phyloP scores from a whole-genome alignment of 2,797 vertebrate species.

The Microctenopoma steveboyesi region DNA sequence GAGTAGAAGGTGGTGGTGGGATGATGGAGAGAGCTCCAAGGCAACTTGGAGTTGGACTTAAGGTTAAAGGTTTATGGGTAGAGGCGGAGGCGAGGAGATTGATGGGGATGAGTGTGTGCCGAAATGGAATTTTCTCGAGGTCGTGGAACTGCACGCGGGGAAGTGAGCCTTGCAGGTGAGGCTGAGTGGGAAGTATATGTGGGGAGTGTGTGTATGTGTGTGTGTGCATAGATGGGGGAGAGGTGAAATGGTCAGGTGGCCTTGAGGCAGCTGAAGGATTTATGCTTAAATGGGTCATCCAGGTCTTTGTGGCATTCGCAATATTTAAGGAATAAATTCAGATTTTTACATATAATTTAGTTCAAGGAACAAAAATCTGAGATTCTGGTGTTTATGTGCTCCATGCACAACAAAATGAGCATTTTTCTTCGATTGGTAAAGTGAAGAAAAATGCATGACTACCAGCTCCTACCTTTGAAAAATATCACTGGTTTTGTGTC shows the following conservation, averaged over 20 bases:
- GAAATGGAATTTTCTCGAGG: conserved; percentile 71
- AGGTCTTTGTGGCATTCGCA: conserved; percentile 15
- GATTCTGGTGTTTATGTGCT: background rate
- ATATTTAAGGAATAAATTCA: background rate
- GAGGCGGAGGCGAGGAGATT: conserved; percentile 63
- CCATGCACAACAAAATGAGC: background rate
- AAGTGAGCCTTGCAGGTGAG: conserved; percentile 45
- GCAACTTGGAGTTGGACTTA: conserved; percentile 49
- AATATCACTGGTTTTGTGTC: conserved; percentile 42
- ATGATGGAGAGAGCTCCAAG: conserved; percentile 61
- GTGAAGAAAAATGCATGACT: background rate
- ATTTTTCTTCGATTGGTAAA: background rate
- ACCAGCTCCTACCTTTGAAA: conserved; percentile 39
- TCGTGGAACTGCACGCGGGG: conserved; percentile 42
- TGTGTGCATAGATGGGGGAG: conserved; percentile 2
- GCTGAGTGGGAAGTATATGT: conserved; percentile 44
- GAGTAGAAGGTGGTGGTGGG: conserved; percentile 33
- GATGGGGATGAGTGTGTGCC: conserved; percentile 66
- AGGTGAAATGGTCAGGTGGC: conserved; percentile 49
- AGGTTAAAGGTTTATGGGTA: conserved; percentile 73
- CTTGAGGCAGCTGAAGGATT: conserved; percentile 59
- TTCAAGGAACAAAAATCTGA: conserved; percentile 1
- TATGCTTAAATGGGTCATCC: conserved; percentile 39
- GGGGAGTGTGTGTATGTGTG: background rate
- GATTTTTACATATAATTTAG: background rate